Percentiles rank a stretch among this genome's conserved stretches.
These are phyloP conservation scores for Egretta garzetta DNA, from an alignment of 2,113 vertebrate species.

Conservation along the genomic window DNA sequence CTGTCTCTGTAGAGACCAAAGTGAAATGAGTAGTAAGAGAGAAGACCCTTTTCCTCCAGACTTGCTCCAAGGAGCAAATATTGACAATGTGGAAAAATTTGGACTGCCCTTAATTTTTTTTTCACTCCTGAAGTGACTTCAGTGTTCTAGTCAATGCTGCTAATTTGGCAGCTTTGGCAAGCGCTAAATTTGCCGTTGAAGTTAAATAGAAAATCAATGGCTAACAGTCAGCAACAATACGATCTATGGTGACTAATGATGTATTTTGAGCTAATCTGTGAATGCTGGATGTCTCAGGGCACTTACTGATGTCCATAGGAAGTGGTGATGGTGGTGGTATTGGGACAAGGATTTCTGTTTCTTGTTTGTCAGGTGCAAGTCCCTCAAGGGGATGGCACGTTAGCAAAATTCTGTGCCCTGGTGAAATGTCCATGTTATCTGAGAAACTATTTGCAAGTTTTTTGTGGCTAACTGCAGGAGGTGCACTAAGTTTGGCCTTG, in stretches of 20 bases:
- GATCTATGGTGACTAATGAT: neutral
- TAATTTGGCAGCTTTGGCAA: conserved; percentile 9
- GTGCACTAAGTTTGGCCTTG: neutral
- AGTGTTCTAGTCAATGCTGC: neutral
- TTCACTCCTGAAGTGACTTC: neutral
- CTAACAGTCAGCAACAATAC: neutral
- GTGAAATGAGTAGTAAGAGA: neutral
- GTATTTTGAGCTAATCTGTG: neutral
- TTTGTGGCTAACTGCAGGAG: neutral
- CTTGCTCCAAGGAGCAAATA: neutral
- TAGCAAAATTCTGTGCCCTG: neutral
- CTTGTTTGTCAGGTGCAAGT: neutral
- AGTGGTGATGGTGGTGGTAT: neutral
- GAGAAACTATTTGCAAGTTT: neutral
- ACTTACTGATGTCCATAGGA: neutral
- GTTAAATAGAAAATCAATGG: neutral
- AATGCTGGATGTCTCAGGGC: neutral
- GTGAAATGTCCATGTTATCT: neutral
- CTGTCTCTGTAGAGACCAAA: neutral
- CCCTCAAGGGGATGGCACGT: neutral
- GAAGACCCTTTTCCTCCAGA: neutral
- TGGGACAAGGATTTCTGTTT: neutral
- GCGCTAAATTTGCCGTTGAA: conserved; percentile 8
- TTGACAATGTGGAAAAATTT: neutral
- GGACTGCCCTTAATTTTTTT: neutral